Base-by-base conservation (phyloP, 2,797 vertebrate genomes). In the Argentina silus region DNA sequence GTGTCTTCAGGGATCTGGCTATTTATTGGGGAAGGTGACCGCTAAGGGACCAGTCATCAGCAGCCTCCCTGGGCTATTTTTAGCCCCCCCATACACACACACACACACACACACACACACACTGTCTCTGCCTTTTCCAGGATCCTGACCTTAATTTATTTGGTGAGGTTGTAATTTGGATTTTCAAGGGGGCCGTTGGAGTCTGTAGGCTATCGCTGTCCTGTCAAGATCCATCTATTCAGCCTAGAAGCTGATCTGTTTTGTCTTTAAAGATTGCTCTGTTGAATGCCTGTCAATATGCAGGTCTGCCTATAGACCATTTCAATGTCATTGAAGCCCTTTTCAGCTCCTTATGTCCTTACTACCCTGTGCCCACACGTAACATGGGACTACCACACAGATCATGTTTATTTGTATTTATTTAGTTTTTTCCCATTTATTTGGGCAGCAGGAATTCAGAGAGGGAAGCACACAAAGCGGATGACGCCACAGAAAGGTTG, bases 21-120 rank as follows among this genome's bases (percentile, higher is more conserved):
- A n/a, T 62, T 27, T 53, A 53, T 45, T n/a, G 60, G 47, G 70
- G 66, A 78, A 76, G 59, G 76, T 76, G 81, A 85, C 75, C 75
- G 79, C 68, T 56, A 55, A 77, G 42, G 68, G 71, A 69, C 48
- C 63, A 59, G 75, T 81, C 77, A 81, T 74, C 57, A 75, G 65
- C 72, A 79, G 73, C 53, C 78, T 43, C 66, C 65, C 43, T 42
- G 53, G 14, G 70, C 67, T 83, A 85, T 81, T 75, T 85, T 76
- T 79, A 85, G 75, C 64, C 23, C 5, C 7, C 11, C 48, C 53
- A 7, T 47, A 47, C 45, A 47, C 11, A 47, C 45, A 47, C 45
- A 47, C 53, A 14, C 10, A n/a, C 0, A 8, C 55, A 21, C 4
- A 17, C 17, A 17, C 55, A 21, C 17, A 23, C 19, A 55, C 7